These are phyloP conservation scores for Tanypteryx hageni DNA, from an alignment of 2,888 invertebrate genomes.

Conservation along the genomic window DNA sequence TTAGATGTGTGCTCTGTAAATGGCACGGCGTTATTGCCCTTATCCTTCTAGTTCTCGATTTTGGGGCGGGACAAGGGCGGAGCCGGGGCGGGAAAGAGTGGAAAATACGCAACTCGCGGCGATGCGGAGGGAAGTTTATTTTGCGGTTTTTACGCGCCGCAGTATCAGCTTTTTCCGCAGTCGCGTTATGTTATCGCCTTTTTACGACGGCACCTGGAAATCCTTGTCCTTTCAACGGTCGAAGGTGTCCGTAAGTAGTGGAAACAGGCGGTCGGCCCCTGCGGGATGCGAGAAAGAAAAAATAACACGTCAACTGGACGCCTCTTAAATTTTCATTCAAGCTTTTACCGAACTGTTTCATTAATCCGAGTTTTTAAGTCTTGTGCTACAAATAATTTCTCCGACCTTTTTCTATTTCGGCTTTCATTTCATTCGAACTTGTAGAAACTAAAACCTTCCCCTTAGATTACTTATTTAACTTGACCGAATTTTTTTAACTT, in stretches of 20 bases:
- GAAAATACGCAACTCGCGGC: not conserved
- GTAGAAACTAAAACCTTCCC: too few species aligned
- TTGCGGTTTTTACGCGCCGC: not conserved
- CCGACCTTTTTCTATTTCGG: too few species aligned
- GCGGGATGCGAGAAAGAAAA: too few species aligned
- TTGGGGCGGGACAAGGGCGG: not conserved
- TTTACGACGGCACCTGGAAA: constrained; percentile 1
- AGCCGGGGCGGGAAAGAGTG: not conserved
- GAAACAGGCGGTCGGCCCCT: not conserved
- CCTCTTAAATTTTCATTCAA: too few species aligned
- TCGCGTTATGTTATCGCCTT: constrained; percentile 29
- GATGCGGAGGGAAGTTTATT: not conserved
- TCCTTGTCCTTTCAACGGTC: not conserved
- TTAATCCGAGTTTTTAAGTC: too few species aligned
- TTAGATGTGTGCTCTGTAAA: not conserved
- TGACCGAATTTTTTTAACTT: too few species aligned
- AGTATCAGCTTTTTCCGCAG: not conserved
- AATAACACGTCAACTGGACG: too few species aligned
- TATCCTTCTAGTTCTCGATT: not conserved
- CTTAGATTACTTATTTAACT: too few species aligned
- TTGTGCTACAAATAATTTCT: too few species aligned
- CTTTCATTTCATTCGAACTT: too few species aligned
- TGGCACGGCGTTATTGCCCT: not conserved
- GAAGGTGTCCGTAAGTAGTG: too few species aligned
- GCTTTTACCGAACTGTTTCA: too few species aligned